Evolutionary conservation across 1,140 invertebrate species (phyloP), one percentile per base, ranked within the genome.

Genomic region (Scaptomyza montana): DNA sequence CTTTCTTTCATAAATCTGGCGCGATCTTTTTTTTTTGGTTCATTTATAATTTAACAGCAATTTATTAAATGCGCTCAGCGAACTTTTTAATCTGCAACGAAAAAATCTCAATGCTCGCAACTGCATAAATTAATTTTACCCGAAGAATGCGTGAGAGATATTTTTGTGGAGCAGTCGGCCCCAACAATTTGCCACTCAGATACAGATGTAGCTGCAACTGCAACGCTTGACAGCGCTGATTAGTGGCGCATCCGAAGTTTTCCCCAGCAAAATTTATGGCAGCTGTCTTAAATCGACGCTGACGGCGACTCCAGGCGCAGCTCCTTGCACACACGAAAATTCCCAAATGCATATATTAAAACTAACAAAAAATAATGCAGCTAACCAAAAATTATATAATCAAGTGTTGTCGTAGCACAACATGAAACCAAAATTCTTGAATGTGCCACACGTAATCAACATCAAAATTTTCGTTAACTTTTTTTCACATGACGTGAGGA

Each of bases 61-160:
- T 87, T 87, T 87, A 87, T 87, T 84, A 89, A 87, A 87, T 77
- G 80, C 82, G 63, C 62, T 25, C 21, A 25, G 36, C 66, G 59
- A 53, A 69, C 64, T 68, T 79, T 68, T 79, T 87, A 80, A 89
- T 84, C 84, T 84, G 82, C 76, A 70, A 51, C 71, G 68, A 69
- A 77, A 77, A 66, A 84, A 77, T 75, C 68, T 55, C 28, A 51
- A 61, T 51, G 57, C 16, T 16, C 0, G 61, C 60, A 80, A 80
- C 84, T 89, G 79, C 76, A 89, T 87, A 89, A 87, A 87, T 87
- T 89, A 89, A 89, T 89, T 81, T 59, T 55, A 74, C 13, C 28
- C 45, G 45, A 78, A 61, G 80, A 81, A 77, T 79, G 79, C 70
- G 76, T 74, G 69, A 80, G 66, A 84, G 73, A 87, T 77, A 77